Evolutionary conservation across 2,797 vertebrate genomes (phyloP).

Genomic region (Malurus leucopterus): DNA sequence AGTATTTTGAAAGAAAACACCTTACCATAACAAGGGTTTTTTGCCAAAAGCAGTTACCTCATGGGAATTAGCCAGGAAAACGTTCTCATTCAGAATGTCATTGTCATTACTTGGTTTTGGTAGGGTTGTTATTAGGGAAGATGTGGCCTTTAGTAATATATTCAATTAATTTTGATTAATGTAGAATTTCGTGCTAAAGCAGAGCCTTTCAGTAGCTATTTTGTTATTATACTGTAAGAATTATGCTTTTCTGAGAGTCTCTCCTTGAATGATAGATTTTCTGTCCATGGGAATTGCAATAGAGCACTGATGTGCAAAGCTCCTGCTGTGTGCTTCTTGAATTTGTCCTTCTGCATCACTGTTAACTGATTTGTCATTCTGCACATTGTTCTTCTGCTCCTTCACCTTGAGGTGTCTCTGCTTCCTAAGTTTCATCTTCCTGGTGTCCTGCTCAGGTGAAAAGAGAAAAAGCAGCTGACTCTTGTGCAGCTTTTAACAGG

Average conservation of each 20-base stretch:
- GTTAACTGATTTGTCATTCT: too few relatives aligned
- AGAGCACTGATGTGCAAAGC: neutral
- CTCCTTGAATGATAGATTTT: neutral
- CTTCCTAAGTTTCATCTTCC: neutral
- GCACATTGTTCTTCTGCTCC: too few relatives aligned
- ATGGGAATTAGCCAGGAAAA: neutral
- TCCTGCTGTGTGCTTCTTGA: neutral
- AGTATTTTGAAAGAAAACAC: neutral
- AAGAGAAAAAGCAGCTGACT: neutral
- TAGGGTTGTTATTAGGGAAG: neutral
- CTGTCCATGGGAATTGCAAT: neutral
- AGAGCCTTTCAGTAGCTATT: neutral
- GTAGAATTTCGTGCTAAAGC: neutral
- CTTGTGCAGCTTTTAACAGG: neutral
- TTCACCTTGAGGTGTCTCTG: neutral
- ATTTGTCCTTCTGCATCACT: neutral
- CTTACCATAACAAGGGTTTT: neutral
- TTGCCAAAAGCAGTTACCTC: neutral
- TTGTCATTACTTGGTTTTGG: neutral
- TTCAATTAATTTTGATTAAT: neutral
- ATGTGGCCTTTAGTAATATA: neutral
- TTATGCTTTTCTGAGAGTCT: fast-evolving
- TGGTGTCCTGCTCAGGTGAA: neutral
- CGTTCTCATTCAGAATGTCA: neutral
- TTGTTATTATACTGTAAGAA: neutral